Percentiles rank a stretch among this genome's conserved stretches.
Conservation (phyloP, 2,113 vertebrate genomes). For the Noturus placidus region DNA sequence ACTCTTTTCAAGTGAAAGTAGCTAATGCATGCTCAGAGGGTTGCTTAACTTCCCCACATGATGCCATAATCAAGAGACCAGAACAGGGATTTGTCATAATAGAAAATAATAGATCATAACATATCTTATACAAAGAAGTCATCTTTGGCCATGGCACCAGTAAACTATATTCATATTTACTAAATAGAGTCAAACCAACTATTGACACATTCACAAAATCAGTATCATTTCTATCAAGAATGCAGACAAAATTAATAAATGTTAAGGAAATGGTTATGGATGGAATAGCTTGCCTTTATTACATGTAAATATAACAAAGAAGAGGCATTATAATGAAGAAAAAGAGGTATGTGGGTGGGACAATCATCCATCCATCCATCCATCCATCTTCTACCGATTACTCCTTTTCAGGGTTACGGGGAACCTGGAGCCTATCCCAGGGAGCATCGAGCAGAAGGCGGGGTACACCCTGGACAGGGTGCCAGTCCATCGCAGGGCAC, state of each 20-base stretch:
- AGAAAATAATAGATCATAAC: too few relatives aligned
- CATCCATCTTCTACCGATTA: too few relatives aligned
- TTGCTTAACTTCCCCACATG: too few relatives aligned
- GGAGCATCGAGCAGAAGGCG: too few relatives aligned
- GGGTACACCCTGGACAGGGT: too few relatives aligned
- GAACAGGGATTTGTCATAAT: too few relatives aligned
- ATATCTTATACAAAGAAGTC: not conserved
- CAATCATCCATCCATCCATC: too few relatives aligned
- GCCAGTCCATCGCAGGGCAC: too few relatives aligned
- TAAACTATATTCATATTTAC: not conserved
- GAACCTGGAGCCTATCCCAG: too few relatives aligned
- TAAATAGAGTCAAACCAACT: not conserved
- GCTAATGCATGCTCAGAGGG: not conserved
- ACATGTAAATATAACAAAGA: not conserved
- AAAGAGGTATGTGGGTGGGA: not conserved
- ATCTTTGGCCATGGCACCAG: not conserved
- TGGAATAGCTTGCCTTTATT: not conserved
- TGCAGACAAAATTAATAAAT: not conserved
- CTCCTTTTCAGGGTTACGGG: too few relatives aligned
- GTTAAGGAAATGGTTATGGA: not conserved
- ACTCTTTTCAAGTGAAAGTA: not conserved
- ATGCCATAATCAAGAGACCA: too few relatives aligned
- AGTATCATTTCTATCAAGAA: not conserved
- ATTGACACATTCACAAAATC: not conserved
- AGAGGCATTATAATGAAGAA: not conserved